Percentiles rank a stretch among this genome's conserved stretches.
phyloP scores from a whole-genome alignment of 2,888 invertebrate species.

The Camponotus fellah region DNA sequence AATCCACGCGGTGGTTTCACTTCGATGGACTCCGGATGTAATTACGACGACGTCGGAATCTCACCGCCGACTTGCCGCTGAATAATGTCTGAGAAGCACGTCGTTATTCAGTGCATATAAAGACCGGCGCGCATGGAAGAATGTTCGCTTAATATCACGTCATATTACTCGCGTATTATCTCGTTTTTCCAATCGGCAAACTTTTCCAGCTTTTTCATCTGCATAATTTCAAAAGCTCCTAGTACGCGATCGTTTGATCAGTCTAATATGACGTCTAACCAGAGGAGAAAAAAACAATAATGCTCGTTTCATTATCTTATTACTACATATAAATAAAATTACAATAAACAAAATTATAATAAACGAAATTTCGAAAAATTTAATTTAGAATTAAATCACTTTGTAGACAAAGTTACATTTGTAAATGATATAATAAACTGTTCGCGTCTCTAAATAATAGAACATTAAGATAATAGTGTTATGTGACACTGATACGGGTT shows the following conservation, averaged over 20 bases:
- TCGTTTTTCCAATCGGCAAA: constrained; percentile 38
- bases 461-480: not conserved
- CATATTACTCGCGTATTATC: constrained; percentile 21
- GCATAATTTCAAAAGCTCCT: not conserved
- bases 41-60: constrained; percentile 56
- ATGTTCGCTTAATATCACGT: constrained; percentile 46
- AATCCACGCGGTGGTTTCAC: constrained; percentile 24
- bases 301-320: not conserved
- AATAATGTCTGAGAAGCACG: constrained; percentile 49
- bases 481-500: not conserved
- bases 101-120: constrained; percentile 38
- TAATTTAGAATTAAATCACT: not conserved
- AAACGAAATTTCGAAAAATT: not conserved
- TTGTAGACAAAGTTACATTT: not conserved
- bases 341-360: too few species aligned
- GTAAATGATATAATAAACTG: not conserved
- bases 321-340: not conserved
- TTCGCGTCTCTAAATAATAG: not conserved
- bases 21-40: constrained; percentile 35
- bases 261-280: not conserved
- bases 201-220: not conserved
- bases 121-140: constrained; percentile 38
- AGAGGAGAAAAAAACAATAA: not conserved
- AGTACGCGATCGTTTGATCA: not conserved
- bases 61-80: constrained; percentile 34